phyloP scores from a whole-genome alignment of 2,888 invertebrate species.

The Allygus modestus region DNA sequence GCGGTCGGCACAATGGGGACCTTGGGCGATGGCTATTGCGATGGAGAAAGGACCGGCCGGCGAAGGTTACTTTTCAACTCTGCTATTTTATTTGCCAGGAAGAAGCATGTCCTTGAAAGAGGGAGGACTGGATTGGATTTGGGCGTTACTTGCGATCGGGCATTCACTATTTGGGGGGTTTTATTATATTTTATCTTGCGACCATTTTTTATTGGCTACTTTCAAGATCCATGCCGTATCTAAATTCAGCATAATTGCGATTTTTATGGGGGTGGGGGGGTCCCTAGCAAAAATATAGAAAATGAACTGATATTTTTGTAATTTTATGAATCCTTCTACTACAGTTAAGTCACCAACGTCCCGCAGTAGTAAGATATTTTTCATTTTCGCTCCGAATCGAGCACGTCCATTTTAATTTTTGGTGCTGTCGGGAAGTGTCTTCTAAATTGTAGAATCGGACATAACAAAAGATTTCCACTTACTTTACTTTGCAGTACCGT shows the following conservation, averaged over 20 bases:
- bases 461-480: no score
- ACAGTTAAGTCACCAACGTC: no score
- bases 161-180: background rate
- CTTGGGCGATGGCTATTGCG: background rate
- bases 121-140: constrained; percentile 1
- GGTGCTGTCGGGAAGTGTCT: no score
- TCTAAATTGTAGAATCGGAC: no score
- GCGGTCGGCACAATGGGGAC: constrained; percentile 22
- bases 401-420: no score
- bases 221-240: background rate
- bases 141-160: background rate
- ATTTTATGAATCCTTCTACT: background rate
- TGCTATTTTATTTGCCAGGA: constrained; percentile 9
- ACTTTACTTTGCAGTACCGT: no score
- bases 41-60: constrained; percentile 2
- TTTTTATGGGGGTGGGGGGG: background rate
- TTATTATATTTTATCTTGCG: background rate
- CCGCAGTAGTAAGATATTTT: no score
- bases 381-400: no score
- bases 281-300: no score
- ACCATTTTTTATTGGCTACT: background rate
- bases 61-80: constrained; percentile 22
- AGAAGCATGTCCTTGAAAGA: constrained; percentile 8
- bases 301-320: background rate
- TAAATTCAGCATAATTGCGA: background rate